Percentiles rank a stretch among this genome's conserved stretches.
These are phyloP conservation scores for Potamilus streckersoni DNA, from an alignment of 1,140 invertebrate genomes.

Conservation along the genomic window DNA sequence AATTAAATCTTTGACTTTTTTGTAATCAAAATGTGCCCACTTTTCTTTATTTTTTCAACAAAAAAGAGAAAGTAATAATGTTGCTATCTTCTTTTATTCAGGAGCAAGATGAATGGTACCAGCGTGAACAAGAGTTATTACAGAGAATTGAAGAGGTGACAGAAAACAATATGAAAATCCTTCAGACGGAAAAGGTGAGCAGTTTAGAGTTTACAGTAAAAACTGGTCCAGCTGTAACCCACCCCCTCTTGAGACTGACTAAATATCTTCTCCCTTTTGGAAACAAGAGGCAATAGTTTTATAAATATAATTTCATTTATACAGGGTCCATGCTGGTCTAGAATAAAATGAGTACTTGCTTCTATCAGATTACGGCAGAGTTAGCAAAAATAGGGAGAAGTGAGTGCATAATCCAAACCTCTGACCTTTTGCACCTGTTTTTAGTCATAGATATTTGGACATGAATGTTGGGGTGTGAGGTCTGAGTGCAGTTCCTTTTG, in stretches of 20 bases:
- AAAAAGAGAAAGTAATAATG: background rate
- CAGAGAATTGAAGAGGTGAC: constrained; percentile 54
- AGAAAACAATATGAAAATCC: constrained; percentile 50
- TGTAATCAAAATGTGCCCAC: background rate
- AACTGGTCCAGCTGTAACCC: too few species aligned
- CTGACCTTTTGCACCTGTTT: too few species aligned
- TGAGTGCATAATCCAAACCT: too few species aligned
- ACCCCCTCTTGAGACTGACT: too few species aligned
- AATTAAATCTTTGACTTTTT: background rate
- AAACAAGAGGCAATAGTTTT: background rate
- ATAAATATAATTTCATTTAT: background rate
- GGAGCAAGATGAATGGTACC: constrained; percentile 57
- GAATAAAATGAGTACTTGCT: background rate
- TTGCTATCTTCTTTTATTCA: constrained; percentile 2
- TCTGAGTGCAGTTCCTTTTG: too few species aligned
- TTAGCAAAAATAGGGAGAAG: too few species aligned
- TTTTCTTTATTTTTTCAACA: background rate
- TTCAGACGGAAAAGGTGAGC: constrained; percentile 57
- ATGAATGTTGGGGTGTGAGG: too few species aligned
- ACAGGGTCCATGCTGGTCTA: background rate
- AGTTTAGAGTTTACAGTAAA: background rate
- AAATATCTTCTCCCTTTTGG: background rate
- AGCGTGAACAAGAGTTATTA: constrained; percentile 51
- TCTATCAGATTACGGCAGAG: background rate
- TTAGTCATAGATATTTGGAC: too few species aligned